Evolutionary conservation across 2,797 vertebrate species (phyloP).

Genomic region (Acanthornis magna): DNA sequence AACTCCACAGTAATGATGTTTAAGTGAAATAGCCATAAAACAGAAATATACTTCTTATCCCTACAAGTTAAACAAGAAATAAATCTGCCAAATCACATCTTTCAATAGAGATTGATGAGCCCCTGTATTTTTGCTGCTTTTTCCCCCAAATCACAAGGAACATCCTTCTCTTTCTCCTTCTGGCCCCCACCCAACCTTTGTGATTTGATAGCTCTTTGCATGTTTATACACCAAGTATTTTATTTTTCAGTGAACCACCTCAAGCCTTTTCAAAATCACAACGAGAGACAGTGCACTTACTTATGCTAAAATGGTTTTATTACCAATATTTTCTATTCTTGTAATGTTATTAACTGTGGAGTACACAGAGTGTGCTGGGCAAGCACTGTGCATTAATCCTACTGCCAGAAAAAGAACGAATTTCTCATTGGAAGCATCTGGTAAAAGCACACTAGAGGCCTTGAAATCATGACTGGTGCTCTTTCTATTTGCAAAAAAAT

Average conservation of each 20-base stretch:
- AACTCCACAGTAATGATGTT: rapidly evolving
- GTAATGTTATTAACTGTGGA: not conserved
- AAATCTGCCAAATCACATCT: not conserved
- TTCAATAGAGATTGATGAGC: not conserved
- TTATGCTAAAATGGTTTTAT: not conserved
- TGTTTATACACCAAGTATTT: not conserved
- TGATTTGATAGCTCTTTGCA: not conserved
- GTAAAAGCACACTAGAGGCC: not conserved
- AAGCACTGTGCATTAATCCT: not conserved
- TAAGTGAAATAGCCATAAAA: not conserved
- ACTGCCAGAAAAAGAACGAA: not conserved
- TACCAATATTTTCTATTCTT: not conserved
- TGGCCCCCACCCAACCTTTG: not conserved
- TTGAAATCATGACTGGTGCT: not conserved
- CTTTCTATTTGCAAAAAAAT: not conserved
- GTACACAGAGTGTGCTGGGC: not conserved
- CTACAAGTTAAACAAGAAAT: not conserved
- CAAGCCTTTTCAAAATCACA: not conserved
- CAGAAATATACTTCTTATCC: not conserved
- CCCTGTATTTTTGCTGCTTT: not conserved
- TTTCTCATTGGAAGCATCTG: not conserved
- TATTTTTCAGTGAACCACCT: not conserved
- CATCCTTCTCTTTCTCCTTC: not conserved
- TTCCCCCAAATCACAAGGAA: not conserved
- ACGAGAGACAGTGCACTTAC: not conserved